These are phyloP conservation scores for Cosmorhoe ocellata DNA, from an alignment of 2,888 invertebrate species.

Conservation along the genomic window DNA sequence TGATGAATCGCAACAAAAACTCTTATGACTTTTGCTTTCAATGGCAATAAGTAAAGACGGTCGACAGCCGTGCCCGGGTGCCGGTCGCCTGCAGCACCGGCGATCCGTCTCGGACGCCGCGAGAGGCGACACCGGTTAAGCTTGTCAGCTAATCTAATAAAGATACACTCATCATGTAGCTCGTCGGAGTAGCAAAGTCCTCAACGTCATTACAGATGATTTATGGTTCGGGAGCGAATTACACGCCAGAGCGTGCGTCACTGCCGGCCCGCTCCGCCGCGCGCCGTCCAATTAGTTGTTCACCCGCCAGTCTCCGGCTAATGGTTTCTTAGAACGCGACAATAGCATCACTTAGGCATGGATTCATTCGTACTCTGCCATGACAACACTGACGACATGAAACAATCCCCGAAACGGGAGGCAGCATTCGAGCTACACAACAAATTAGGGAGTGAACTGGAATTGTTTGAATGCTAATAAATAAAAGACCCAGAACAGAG, in stretches of 20 bases:
- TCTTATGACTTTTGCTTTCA: too few species aligned
- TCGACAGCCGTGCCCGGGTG: too few species aligned
- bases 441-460: too few species aligned
- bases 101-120: too few species aligned
- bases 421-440: too few species aligned
- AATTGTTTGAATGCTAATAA: too few species aligned
- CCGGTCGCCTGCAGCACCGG: too few species aligned
- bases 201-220: conserved; percentile 10
- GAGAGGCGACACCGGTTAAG: too few species aligned
- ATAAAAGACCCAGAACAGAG: too few species aligned
- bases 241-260: conserved; percentile 3
- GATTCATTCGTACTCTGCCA: not conserved
- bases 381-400: not conserved
- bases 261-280: not conserved
- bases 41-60: too few species aligned
- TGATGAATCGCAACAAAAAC: too few species aligned
- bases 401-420: not conserved
- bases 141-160: conserved; percentile 8
- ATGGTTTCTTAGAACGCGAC: not conserved
- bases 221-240: not conserved
- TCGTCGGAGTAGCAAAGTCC: conserved; percentile 1
- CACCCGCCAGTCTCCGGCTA: conserved; percentile 2
- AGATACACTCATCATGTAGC: conserved; percentile 1
- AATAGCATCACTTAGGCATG: not conserved
- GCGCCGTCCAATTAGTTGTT: conserved; percentile 6